A percentile compares a stretch with the other conserved stretches of the same genome.
Conservation (phyloP, 2,797 vertebrate species). For the Typhlichthys eigenmanni region DNA sequence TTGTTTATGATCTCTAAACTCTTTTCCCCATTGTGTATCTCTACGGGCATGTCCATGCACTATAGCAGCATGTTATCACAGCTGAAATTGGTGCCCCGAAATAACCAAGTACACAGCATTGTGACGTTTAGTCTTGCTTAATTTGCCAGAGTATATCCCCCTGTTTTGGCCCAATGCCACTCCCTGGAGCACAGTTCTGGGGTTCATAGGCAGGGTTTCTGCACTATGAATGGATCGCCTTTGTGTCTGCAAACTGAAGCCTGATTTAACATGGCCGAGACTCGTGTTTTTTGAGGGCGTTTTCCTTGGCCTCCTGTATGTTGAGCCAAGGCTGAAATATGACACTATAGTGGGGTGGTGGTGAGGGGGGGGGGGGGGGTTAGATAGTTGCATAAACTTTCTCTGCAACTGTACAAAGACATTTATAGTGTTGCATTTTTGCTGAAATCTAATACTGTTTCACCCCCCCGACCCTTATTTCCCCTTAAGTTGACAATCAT, state of each 20-base stretch:
- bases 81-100: conserved; percentile 64
- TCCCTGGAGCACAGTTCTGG: conserved; percentile 76
- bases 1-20: no score
- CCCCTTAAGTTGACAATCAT: conserved; percentile 91
- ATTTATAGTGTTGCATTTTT: not conserved
- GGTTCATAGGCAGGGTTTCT: conserved; percentile 79
- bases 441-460: not conserved
- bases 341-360: conserved; percentile 61
- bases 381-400: conserved; percentile 39
- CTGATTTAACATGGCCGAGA: conserved; percentile 77
- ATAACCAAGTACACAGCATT: conserved; percentile 63
- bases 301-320: conserved; percentile 75
- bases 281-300: conserved; percentile 76
- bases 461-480: not conserved
- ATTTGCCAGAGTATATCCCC: conserved; percentile 71
- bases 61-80: conserved; percentile 42
- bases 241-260: conserved; percentile 81
- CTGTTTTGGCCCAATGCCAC: conserved; percentile 69
- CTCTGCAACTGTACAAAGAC: conserved; percentile 35
- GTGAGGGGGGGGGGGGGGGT: conserved; percentile 40
- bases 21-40: conserved; percentile 23
- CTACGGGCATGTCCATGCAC: conserved; percentile 21
- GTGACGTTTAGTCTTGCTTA: conserved; percentile 67
- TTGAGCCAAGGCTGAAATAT: conserved; percentile 72
- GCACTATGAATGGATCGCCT: conserved; percentile 79